A percentile compares a stretch with the other conserved stretches of the same genome.
phyloP scores from a whole-genome alignment of 2,113 vertebrate species.

The Mixornis gularis region DNA sequence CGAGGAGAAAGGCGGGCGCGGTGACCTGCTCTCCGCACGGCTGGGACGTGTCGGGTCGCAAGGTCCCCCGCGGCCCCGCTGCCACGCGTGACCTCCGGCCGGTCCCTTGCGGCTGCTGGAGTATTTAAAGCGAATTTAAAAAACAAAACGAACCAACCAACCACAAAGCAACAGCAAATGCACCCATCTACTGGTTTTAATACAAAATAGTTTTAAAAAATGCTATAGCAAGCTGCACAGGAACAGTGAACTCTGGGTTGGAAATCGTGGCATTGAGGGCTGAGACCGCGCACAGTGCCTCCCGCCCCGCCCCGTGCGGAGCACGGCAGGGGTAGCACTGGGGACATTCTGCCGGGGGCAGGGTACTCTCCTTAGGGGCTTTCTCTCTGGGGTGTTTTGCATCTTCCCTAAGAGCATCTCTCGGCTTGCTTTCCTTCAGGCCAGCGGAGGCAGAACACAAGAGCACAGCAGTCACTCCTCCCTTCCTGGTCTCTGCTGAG shows the following conservation, averaged over 20 bases:
- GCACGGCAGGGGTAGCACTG: fast-evolving
- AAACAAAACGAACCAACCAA: not conserved
- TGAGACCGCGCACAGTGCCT: not conserved
- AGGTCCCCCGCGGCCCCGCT: not conserved
- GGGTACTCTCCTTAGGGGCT: not conserved
- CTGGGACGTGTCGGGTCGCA: not conserved
- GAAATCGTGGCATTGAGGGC: fast-evolving
- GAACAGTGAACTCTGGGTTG: not conserved
- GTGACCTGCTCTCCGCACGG: not conserved
- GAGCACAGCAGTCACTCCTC: not conserved
- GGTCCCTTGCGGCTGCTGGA: not conserved
- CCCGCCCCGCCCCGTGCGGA: not conserved
- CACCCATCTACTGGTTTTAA: not conserved
- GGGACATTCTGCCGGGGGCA: not conserved
- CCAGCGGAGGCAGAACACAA: too few relatives aligned
- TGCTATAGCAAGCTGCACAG: not conserved
- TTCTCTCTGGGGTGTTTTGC: fast-evolving
- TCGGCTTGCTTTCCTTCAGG: not conserved
- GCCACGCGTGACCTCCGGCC: not conserved
- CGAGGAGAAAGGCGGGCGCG: not conserved
- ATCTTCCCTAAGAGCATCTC: not conserved
- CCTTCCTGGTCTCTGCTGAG: not conserved
- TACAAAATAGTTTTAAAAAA: not conserved
- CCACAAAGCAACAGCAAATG: not conserved
- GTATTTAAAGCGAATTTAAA: not conserved